phyloP scores from a whole-genome alignment of 2,113 vertebrate genomes.

The Cyanoderma ruficeps region DNA sequence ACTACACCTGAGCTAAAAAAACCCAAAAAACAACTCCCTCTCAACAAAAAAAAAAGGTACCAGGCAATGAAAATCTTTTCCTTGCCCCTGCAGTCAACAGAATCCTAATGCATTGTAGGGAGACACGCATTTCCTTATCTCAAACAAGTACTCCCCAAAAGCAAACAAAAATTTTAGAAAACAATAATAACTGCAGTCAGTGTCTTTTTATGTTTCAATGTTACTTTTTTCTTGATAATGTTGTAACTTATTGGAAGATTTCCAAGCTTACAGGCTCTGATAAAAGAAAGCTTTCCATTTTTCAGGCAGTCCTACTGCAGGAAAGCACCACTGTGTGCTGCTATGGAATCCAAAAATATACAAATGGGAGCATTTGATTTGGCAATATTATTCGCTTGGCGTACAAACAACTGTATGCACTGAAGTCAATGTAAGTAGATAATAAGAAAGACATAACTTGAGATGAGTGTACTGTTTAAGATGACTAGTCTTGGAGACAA shows the following conservation, averaged over 20 bases:
- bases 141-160: not conserved
- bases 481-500: not conserved
- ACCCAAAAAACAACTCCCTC: not conserved
- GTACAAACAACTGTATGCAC: not conserved
- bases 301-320: not conserved
- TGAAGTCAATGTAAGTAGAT: not conserved
- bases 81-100: not conserved
- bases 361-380: not conserved
- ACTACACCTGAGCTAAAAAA: not conserved
- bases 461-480: not conserved
- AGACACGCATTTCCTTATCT: not conserved
- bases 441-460: not conserved
- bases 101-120: not conserved
- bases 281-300: not conserved
- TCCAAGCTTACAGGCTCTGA: not conserved
- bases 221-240: not conserved
- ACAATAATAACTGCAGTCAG: not conserved
- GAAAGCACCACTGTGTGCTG: not conserved
- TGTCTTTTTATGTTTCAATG: not conserved
- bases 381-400: not conserved
- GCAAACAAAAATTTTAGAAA: not conserved
- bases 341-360: not conserved
- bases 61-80: not conserved
- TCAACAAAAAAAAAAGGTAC: not conserved
- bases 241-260: not conserved